phyloP scores from a whole-genome alignment of 2,888 invertebrate genomes.

The Chymomyza procnemis region DNA sequence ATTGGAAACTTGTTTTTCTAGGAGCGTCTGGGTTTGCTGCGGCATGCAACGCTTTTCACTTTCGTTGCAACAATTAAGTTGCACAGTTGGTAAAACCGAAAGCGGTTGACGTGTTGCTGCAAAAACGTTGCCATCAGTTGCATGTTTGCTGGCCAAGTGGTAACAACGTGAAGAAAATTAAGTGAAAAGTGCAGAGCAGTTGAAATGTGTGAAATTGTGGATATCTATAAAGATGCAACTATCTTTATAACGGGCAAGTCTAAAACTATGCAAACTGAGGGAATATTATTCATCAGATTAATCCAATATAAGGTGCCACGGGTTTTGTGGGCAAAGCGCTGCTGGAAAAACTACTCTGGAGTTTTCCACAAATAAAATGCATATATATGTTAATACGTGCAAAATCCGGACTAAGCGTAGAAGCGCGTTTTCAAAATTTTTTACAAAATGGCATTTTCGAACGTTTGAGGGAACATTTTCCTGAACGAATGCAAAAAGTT shows the following conservation, averaged over 20 bases:
- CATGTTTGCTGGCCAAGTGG: not conserved
- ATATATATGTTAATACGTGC: constrained; percentile 90
- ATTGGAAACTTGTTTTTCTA: constrained; percentile 59
- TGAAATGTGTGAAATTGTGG: constrained; percentile 18
- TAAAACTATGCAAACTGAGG: not conserved
- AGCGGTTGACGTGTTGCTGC: constrained; percentile 15
- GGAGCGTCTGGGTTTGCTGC: constrained; percentile 29
- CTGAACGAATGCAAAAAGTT: constrained; percentile 84
- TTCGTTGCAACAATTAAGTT: constrained; percentile 42
- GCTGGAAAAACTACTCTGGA: constrained; percentile 92
- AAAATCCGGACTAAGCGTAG: constrained; percentile 84
- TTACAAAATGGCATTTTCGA: constrained; percentile 88
- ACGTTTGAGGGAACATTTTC: constrained; percentile 82
- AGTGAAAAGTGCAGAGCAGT: not conserved
- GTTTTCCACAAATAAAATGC: constrained; percentile 87
- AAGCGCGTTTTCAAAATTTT: constrained; percentile 86
- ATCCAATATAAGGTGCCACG: constrained; percentile 83
- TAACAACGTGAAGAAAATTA: not conserved
- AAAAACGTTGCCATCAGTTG: constrained; percentile 48
- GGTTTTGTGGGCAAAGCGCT: constrained; percentile 97
- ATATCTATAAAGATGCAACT: constrained; percentile 69
- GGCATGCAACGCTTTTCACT: constrained; percentile 52
- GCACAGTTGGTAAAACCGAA: constrained; percentile 5
- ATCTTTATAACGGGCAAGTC: constrained; percentile 74
- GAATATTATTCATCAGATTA: constrained; percentile 70